Base-by-base conservation (phyloP, 2,888 invertebrate species). In the Mystacides longicornis region DNA sequence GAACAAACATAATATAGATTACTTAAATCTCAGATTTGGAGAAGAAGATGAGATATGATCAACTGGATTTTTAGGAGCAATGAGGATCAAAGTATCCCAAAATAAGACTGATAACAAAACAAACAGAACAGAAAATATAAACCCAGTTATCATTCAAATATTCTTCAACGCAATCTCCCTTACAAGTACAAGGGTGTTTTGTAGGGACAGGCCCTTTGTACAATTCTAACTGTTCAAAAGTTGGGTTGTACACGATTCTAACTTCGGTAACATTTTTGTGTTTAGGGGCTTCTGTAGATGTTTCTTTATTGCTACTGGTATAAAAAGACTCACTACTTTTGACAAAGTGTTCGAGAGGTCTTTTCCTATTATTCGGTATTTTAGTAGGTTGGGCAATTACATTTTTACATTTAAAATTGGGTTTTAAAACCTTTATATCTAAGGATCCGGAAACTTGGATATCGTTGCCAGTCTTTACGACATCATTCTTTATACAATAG, bases 311-410 rank as follows among this genome's bases (percentile, higher is more conserved):
- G 55, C 73, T 74, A 5, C 66, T 71, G 0, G 73, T 73, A 55
- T 73, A 77, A 55, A 74, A 77, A 23, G 69, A 71, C 54, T 77
- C 77, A 64, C 76, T 76, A n/a, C 71, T 69, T 63, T 76, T 76
- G 1, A 77, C 65, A 57, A 77, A 77, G 1, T 67, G 71, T 54
- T 76, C 77, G 2, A 77, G 71, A 37, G 37, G 16, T 37, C 14
- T 37, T 16, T 73, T 70, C 31, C 42, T 23, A 20, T 11, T 54
- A 11, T 19, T 46, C 3, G 50, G 20, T 14, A 69, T 71, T 1
- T 0, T 74, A 0, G 76, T 74, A 2, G 72, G 74, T 0, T 74
- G 75, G 0, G 76, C 74, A 2, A 77, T 42, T 0, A 76, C 72
- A 9, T 75, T 64, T 18, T 76, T 76, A 46, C 75, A 74, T 59